Percentiles rank a stretch among this genome's conserved stretches.
Conservation (phyloP, 2,113 vertebrate genomes). For the Chunga burmeisteri region DNA sequence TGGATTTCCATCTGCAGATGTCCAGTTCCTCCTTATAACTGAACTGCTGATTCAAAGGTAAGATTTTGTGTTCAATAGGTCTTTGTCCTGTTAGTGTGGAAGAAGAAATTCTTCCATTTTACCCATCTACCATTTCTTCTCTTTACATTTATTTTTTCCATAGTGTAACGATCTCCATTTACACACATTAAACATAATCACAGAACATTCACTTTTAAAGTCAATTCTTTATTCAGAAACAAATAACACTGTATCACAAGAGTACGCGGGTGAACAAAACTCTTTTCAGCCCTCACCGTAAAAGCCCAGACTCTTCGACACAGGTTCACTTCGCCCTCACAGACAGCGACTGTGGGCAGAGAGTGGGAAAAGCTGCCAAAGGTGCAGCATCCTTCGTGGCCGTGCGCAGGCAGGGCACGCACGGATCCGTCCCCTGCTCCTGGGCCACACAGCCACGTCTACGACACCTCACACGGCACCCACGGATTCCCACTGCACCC, state of each 20-base stretch:
- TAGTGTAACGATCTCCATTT: neutral
- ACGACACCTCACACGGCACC: neutral
- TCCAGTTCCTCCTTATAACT: neutral
- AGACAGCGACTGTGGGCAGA: neutral
- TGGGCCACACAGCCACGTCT: neutral
- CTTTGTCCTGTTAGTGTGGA: neutral
- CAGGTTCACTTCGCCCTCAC: neutral
- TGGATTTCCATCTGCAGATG: neutral
- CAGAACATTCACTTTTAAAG: neutral
- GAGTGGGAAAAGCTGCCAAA: neutral
- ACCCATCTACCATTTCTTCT: neutral
- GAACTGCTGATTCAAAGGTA: neutral
- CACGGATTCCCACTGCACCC: neutral
- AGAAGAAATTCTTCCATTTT: neutral
- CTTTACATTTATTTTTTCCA: neutral
- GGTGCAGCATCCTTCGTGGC: too few species aligned
- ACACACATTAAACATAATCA: neutral
- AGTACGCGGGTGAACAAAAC: neutral
- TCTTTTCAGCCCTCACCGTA: neutral
- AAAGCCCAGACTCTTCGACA: neutral
- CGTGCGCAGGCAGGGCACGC: neutral
- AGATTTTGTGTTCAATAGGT: neutral
- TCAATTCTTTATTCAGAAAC: neutral
- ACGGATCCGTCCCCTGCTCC: neutral
- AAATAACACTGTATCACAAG: neutral